Conservation (phyloP, 2,888 invertebrate species). For the Teinopalpus imperialis region DNA sequence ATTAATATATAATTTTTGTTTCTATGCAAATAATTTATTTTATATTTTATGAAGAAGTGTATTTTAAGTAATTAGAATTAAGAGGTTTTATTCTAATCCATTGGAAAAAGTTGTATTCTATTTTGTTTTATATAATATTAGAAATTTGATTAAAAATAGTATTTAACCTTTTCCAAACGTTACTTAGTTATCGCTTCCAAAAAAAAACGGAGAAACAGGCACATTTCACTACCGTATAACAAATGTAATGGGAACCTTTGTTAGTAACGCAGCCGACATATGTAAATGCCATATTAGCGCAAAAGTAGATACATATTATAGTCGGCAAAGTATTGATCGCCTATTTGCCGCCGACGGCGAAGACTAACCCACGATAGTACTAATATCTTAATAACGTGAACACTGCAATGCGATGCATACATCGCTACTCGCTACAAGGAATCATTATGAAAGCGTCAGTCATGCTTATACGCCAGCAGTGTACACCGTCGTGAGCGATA, state of each 20-base stretch:
- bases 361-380: slow-evolving; percentile 21
- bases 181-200: too few species aligned
- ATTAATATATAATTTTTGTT: background rate
- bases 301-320: slow-evolving; percentile 34
- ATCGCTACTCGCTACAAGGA: slow-evolving; percentile 16
- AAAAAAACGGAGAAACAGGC: too few species aligned
- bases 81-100: too few species aligned
- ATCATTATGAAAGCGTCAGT: slow-evolving; percentile 16
- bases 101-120: too few species aligned
- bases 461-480: slow-evolving; percentile 16
- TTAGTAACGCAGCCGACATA: background rate
- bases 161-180: too few species aligned
- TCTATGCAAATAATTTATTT: too few species aligned
- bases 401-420: slow-evolving; percentile 3
- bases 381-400: slow-evolving; percentile 20
- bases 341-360: slow-evolving; percentile 28
- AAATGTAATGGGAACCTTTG: background rate
- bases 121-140: background rate
- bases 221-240: background rate
- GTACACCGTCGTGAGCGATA: slow-evolving; percentile 2
- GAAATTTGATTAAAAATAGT: too few species aligned
- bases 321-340: slow-evolving; percentile 45
- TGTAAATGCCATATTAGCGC: slow-evolving; percentile 36
- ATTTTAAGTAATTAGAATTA: too few species aligned
- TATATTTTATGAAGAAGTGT: too few species aligned